A percentile compares a stretch with the other conserved stretches of the same genome.
phyloP scores from a whole-genome alignment of 1,140 invertebrate species.

The Dreissena polymorpha region DNA sequence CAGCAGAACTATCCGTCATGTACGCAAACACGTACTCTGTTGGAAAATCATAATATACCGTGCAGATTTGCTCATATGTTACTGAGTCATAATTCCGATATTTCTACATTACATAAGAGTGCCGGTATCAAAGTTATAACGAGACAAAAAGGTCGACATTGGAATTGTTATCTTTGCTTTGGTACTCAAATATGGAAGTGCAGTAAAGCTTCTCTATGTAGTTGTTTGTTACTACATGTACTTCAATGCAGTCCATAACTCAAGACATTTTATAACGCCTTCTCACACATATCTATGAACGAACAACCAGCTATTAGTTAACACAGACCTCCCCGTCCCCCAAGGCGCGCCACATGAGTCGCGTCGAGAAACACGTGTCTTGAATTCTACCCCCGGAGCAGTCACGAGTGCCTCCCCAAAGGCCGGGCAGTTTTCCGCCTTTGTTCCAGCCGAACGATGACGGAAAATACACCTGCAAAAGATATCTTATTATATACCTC shows the following conservation, averaged over 20 bases:
- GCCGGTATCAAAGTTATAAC: no score
- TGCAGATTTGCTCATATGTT: no score
- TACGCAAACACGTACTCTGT: no score
- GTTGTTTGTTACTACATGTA: neutral
- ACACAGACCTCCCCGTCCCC: conserved; percentile 61
- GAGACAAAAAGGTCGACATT: neutral
- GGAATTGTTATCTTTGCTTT: neutral
- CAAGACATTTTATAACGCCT: neutral
- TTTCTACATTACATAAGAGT: no score
- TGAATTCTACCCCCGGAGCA: conserved; percentile 60
- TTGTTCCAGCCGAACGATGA: conserved; percentile 60
- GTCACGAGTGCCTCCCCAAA: conserved; percentile 55
- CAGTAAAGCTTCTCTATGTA: neutral
- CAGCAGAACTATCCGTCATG: no score
- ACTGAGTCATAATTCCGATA: no score
- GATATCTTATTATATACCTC: no score
- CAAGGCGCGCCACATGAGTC: conserved; percentile 65
- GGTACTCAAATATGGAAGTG: neutral
- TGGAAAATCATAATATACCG: no score
- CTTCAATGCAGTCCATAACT: neutral
- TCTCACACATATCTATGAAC: neutral
- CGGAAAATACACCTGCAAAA: conserved; percentile 60
- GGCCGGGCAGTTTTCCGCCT: conserved; percentile 69
- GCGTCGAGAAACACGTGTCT: conserved; percentile 63
- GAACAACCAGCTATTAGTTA: neutral